Conservation (phyloP, 2,113 vertebrate species). For the Chamaetylas fuelleborni region DNA sequence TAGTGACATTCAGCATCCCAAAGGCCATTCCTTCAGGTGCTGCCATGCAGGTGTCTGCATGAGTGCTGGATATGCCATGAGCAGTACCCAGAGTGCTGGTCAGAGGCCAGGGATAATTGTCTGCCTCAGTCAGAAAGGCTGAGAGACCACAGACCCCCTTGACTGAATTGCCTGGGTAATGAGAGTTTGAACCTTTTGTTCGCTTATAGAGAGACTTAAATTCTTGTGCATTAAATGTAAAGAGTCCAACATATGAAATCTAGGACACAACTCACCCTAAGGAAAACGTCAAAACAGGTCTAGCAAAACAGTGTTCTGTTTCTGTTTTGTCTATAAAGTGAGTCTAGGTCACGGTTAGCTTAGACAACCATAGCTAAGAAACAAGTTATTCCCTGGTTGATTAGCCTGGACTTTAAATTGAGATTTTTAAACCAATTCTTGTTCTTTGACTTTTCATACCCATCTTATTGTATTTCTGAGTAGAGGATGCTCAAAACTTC, state of each 20-base stretch:
- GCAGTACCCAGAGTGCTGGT: neutral
- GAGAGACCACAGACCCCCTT: neutral
- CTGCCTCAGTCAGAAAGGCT: neutral
- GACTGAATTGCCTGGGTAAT: neutral
- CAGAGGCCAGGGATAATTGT: neutral
- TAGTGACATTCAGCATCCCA: neutral
- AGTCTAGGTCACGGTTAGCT: neutral
- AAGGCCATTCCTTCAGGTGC: neutral
- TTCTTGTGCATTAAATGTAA: neutral
- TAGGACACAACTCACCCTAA: neutral
- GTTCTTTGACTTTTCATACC: neutral
- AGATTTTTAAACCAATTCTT: neutral
- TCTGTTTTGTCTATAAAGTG: neutral
- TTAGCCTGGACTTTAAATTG: neutral
- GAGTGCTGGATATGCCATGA: neutral
- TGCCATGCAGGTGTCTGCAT: neutral
- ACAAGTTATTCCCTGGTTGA: neutral
- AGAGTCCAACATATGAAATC: neutral
- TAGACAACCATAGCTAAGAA: neutral
- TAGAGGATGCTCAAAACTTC: neutral
- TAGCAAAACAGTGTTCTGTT: neutral
- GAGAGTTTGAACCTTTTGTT: neutral
- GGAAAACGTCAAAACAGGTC: neutral
- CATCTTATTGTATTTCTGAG: neutral
- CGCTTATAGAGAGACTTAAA: neutral